phyloP scores from a whole-genome alignment of 2,888 invertebrate genomes.

The Encarsia formosa region DNA sequence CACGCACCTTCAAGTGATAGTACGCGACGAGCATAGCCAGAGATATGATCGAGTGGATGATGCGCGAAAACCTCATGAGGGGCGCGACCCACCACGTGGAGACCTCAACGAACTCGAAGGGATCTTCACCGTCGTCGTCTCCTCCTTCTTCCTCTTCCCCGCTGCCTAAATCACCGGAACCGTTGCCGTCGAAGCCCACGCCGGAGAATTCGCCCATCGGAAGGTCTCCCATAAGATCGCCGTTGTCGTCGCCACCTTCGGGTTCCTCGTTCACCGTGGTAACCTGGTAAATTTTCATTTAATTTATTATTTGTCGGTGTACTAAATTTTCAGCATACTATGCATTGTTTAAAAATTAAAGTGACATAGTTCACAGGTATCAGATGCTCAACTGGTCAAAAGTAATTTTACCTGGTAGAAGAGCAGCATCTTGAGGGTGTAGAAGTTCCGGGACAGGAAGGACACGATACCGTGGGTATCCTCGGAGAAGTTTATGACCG shows the following conservation, averaged over 20 bases:
- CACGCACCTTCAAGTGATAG: constrained; percentile 97
- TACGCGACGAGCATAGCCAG: constrained; percentile 96
- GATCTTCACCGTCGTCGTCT: constrained; percentile 69
- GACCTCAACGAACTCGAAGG: constrained; percentile 83
- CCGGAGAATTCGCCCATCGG: constrained; percentile 59
- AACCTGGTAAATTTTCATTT: no score
- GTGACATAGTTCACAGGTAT: no score
- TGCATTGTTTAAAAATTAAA: no score
- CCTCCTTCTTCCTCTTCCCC: constrained; percentile 57
- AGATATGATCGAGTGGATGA: constrained; percentile 82
- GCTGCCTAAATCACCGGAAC: constrained; percentile 56
- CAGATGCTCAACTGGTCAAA: no score
- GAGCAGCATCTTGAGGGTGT: constrained; percentile 95
- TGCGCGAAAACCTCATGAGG: constrained; percentile 78
- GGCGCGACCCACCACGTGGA: constrained; percentile 91
- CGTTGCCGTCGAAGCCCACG: constrained; percentile 40
- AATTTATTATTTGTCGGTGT: no score
- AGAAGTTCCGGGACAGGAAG: constrained; percentile 96
- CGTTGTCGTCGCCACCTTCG: constrained; percentile 4
- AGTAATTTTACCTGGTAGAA: constrained; percentile 94
- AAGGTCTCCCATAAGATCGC: constrained; percentile 51
- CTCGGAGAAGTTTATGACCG: constrained; percentile 78
- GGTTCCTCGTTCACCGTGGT: constrained; percentile 17
- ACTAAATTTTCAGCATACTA: no score
- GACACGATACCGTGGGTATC: constrained; percentile 83